Evolutionary conservation across 2,113 vertebrate genomes (phyloP), one percentile per base, ranked within the genome.

Genomic region (Misgurnus mizolepis): DNA sequence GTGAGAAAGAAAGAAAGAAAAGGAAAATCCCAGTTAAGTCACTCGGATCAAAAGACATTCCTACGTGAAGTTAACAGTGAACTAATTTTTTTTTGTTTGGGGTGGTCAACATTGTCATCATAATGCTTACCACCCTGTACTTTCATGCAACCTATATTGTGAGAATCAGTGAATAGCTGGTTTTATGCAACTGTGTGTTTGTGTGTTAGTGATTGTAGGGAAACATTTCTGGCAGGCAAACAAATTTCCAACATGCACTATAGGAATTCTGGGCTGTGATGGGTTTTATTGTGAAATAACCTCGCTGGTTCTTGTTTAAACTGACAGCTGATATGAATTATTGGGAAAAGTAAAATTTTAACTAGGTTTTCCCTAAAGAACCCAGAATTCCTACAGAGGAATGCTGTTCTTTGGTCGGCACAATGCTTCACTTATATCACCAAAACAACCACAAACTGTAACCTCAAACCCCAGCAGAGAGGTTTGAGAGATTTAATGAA

Each of bases 341-440:
- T 6, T 7, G 1, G 15, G 5, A 17, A 27, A n/a, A 27, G 47
- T 41, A 49, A 53, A 49, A 47, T 18, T 45, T 49, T 8, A 58
- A 58, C 55, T 58, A 55, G 15, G 34, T 39, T n/a, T 2, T 82
- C 79, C 67, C 9, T 17, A 76, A 14, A 55, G 41, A 49, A 87
- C 87, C 90, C 92, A 93, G 92, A 94, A 94, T 93, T 93, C 91
- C 91, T 91, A 90, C 83, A 90, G 88, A 91, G 89, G 88, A 93
- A 90, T 87, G 85, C 85, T 88, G 88, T 89, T 91, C 89, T 89
- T 92, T 89, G 84, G 83, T 89, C 87, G 89, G 89, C 89, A 92
- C 89, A 87, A 92, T 89, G 85, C 86, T 81, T 91, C 85, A 90
- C 90, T 76, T 81, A 49, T 74, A 27, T 86, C 78, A 86, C 80